Conservation (phyloP, 2,888 invertebrate species). For the Onthophagus sagittarius region DNA sequence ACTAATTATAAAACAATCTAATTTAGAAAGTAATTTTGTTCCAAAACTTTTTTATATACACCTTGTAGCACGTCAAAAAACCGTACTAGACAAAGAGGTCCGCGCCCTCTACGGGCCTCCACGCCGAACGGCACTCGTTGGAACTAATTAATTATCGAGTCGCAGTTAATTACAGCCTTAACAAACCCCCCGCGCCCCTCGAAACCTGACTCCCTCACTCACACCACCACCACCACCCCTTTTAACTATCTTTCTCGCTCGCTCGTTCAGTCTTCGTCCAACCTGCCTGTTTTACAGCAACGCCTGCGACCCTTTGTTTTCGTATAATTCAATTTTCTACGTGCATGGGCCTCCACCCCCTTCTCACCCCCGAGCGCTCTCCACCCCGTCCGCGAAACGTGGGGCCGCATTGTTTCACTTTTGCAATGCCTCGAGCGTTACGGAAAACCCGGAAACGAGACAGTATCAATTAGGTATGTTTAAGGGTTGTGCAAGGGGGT, state of each 20-base stretch:
- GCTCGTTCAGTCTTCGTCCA: conserved; percentile 8
- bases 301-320: conserved; percentile 44
- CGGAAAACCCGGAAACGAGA: neutral
- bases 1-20: too few relatives aligned
- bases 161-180: conserved; percentile 48
- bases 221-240: conserved; percentile 22
- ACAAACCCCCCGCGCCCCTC: conserved; percentile 38
- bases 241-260: neutral
- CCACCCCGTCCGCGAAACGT: conserved; percentile 1
- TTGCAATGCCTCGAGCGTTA: neutral
- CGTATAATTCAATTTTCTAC: conserved; percentile 47
- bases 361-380: neutral
- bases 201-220: neutral
- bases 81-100: neutral
- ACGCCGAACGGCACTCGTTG: conserved; percentile 45
- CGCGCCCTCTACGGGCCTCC: conserved; percentile 28
- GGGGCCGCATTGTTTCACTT: conserved; percentile 20
- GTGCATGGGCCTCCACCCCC: conserved; percentile 30
- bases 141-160: conserved; percentile 50
- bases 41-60: too few relatives aligned
- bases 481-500: neutral
- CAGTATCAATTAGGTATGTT: neutral
- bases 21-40: too few relatives aligned
- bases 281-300: conserved; percentile 1
- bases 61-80: neutral